phyloP scores from a whole-genome alignment of 2,888 invertebrate species.

The Agrilus cyanescens region DNA sequence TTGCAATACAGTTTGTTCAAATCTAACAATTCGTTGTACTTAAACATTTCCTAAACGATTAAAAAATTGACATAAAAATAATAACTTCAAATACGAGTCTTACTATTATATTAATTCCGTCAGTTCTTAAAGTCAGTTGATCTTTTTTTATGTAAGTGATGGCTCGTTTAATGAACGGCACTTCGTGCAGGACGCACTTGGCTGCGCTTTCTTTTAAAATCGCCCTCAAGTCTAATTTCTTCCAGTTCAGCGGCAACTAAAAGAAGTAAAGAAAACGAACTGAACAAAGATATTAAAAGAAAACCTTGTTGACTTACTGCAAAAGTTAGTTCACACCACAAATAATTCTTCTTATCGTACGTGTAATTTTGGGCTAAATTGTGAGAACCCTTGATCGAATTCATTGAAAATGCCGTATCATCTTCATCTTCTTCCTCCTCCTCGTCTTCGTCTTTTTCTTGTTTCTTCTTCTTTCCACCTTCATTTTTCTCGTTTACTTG shows the following conservation, averaged over 20 bases:
- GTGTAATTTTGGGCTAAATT: constrained; percentile 43
- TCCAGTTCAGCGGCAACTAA: constrained; percentile 46
- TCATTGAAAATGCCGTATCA: constrained; percentile 19
- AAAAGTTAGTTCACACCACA: constrained; percentile 79
- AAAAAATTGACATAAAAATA: constrained; percentile 1
- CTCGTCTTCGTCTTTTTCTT: constrained; percentile 34
- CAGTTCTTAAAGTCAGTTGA: constrained; percentile 68
- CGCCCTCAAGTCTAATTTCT: constrained; percentile 63
- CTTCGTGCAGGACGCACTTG: constrained; percentile 67
- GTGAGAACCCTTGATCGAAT: constrained; percentile 11
- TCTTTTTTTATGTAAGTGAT: constrained; percentile 63
- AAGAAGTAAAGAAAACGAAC: neutral
- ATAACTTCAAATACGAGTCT: constrained; percentile 17
- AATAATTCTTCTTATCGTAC: constrained; percentile 62
- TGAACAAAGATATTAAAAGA: constrained; percentile 1
- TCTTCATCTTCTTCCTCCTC: constrained; percentile 18
- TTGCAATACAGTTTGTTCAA: constrained; percentile 81
- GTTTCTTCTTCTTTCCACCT: constrained; percentile 16
- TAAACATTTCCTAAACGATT: constrained; percentile 64
- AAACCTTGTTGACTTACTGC: constrained; percentile 39
- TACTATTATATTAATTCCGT: constrained; percentile 83
- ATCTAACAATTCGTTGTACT: constrained; percentile 65
- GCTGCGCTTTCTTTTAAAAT: constrained; percentile 58
- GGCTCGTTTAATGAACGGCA: constrained; percentile 70
- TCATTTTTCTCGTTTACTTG: constrained; percentile 35